Evolutionary conservation across 2,113 vertebrate species (phyloP).

Genomic region (Columba livia): DNA sequence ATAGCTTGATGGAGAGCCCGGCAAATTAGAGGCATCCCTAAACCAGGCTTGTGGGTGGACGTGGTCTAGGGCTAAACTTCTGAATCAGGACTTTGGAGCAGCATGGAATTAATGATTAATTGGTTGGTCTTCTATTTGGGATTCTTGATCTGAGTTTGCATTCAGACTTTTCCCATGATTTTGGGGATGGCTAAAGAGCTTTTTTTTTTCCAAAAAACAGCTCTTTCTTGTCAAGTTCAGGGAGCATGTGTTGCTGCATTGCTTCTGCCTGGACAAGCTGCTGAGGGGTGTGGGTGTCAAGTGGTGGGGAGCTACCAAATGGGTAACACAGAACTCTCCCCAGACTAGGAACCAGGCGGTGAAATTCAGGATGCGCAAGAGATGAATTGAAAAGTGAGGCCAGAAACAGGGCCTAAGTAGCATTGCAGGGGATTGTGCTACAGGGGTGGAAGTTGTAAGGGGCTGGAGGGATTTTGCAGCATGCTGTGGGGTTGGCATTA

Average conservation of each 20-base stretch:
- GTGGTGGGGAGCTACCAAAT: neutral
- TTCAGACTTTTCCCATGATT: neutral
- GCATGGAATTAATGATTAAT: neutral
- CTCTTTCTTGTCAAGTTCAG: neutral
- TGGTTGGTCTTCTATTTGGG: neutral
- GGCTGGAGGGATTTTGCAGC: neutral
- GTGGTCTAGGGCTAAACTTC: neutral
- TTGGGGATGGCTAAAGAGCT: neutral
- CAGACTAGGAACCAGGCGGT: neutral
- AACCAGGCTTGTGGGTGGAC: neutral
- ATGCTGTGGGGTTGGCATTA: rapidly evolving
- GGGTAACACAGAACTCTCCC: neutral
- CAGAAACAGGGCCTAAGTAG: neutral
- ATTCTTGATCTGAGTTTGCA: neutral
- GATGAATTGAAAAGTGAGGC: neutral
- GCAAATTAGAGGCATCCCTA: neutral
- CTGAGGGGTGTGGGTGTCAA: neutral
- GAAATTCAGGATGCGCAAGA: neutral
- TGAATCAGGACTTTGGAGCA: neutral
- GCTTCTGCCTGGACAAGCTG: neutral
- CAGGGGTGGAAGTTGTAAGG: neutral
- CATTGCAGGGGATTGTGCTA: neutral
- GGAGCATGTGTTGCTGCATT: neutral
- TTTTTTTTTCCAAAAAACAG: neutral
- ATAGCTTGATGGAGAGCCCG: neutral